Percentiles rank a stretch among this genome's conserved stretches.
These are phyloP conservation scores for Magallana gigas DNA, from an alignment of 1,140 invertebrate genomes.

Conservation along the genomic window DNA sequence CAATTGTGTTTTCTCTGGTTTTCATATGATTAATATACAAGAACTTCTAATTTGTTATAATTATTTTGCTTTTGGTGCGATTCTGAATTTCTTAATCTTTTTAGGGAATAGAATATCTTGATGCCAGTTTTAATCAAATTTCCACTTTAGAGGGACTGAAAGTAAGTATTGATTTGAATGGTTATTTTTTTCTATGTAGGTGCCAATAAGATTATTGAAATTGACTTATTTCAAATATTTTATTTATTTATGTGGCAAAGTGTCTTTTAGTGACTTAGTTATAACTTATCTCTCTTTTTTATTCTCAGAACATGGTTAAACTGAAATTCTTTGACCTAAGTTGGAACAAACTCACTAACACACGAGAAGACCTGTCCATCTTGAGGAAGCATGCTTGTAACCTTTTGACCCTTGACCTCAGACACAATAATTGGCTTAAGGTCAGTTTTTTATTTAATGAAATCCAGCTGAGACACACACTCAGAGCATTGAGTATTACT, in stretches of 20 bases:
- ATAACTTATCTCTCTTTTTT: not conserved
- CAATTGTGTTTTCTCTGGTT: not conserved
- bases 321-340: constrained; percentile 73
- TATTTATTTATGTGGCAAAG: too few species aligned
- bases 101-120: constrained; percentile 73
- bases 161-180: constrained; percentile 58
- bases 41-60: not conserved
- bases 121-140: constrained; percentile 79
- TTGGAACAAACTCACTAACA: constrained; percentile 75
- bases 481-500: too few species aligned
- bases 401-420: constrained; percentile 69
- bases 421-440: constrained; percentile 76
- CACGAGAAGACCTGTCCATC: constrained; percentile 75
- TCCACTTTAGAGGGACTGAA: constrained; percentile 76
- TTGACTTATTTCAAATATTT: too few species aligned
- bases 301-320: constrained; percentile 57
- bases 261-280: too few species aligned
- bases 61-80: too few species aligned
- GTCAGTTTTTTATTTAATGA: constrained; percentile 55
- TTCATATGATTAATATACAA: not conserved
- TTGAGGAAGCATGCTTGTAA: constrained; percentile 73
- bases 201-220: too few species aligned
- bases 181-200: too few species aligned
- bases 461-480: not conserved
- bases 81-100: too few species aligned